Evolutionary conservation across 2,797 vertebrate species (phyloP).

Genomic region (Limnodromus scolopaceus): DNA sequence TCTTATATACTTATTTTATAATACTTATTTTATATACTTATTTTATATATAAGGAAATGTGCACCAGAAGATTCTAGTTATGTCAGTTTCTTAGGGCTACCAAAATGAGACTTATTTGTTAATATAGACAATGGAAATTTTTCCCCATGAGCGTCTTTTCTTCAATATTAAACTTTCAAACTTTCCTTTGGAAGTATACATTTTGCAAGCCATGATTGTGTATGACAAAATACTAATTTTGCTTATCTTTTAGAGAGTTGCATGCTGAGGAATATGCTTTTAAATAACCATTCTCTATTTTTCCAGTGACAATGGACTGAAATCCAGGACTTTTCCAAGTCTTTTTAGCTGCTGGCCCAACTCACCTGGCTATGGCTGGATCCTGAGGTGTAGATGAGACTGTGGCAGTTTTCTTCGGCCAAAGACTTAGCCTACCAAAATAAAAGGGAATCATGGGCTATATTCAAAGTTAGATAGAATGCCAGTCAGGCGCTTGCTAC

Average conservation of each 20-base stretch:
- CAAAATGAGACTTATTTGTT: not conserved
- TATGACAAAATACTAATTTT: not conserved
- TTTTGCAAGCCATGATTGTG: not conserved
- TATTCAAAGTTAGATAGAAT: not conserved
- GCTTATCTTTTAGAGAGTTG: not conserved
- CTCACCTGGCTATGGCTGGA: not conserved
- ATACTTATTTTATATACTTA: too few relatives aligned
- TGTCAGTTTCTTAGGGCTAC: not conserved
- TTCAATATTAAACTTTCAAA: not conserved
- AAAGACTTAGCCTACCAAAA: not conserved
- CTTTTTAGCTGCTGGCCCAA: not conserved
- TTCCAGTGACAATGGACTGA: not conserved
- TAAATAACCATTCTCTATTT: not conserved
- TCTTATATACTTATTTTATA: not conserved
- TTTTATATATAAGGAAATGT: not conserved
- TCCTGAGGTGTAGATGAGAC: not conserved
- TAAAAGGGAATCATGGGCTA: not conserved
- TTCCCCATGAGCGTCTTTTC: not conserved
- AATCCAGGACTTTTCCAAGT: not conserved
- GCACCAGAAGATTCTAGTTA: not conserved
- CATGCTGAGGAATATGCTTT: not conserved
- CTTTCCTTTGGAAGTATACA: not conserved
- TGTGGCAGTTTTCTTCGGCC: not conserved
- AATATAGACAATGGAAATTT: not conserved
- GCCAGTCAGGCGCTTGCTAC: not conserved